Conservation (phyloP, 2,888 invertebrate genomes). For the Mantis religiosa region DNA sequence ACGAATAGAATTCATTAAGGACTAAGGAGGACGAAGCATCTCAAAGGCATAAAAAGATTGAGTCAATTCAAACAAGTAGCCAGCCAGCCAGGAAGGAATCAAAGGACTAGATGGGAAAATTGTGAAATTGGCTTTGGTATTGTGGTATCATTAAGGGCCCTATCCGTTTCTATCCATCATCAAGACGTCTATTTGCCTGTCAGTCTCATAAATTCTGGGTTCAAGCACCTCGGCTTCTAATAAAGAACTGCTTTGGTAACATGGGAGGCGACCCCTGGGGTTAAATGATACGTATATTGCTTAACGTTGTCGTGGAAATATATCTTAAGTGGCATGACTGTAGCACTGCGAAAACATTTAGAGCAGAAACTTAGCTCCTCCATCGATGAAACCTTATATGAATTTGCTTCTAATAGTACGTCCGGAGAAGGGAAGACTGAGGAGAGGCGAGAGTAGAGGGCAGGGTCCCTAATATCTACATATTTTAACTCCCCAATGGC, state of each 20-base stretch:
- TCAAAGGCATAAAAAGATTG: conserved; percentile 12
- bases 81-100: not conserved
- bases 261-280: not conserved
- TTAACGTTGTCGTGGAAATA: not conserved
- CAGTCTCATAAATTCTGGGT: not conserved
- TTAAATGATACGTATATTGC: not conserved
- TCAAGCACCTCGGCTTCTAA: not conserved
- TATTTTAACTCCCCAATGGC: too few species aligned
- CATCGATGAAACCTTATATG: too few species aligned
- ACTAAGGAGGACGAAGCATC: not conserved
- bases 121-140: conserved; percentile 9
- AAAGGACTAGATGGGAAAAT: not conserved
- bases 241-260: not conserved
- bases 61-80: conserved; percentile 1
- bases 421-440: too few species aligned
- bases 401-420: too few species aligned
- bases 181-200: not conserved
- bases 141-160: not conserved
- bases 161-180: not conserved
- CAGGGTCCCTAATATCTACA: too few species aligned
- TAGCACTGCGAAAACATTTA: too few species aligned
- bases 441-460: too few species aligned
- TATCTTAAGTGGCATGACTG: too few species aligned
- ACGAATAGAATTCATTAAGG: conserved; percentile 15
- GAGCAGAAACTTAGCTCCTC: too few species aligned